These are phyloP conservation scores for Holotrichia oblita DNA, from an alignment of 1,140 invertebrate genomes.

Conservation along the genomic window DNA sequence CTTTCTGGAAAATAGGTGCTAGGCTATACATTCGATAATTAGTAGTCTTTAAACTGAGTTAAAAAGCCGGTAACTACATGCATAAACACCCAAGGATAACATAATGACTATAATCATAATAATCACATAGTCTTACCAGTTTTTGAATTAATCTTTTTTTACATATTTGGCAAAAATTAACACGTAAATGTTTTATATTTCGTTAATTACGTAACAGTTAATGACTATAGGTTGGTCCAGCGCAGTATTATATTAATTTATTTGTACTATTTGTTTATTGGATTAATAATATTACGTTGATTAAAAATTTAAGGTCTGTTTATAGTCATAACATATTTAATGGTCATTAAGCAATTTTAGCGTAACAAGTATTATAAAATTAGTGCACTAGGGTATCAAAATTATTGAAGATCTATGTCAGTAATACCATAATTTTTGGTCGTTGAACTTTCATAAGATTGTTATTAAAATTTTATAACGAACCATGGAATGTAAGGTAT, in stretches of 20 bases:
- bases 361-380: not conserved
- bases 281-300: not conserved
- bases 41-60: not conserved
- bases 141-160: constrained; percentile 4
- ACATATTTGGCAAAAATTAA: not conserved
- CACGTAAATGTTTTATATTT: not conserved
- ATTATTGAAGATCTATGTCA: not conserved
- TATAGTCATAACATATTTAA: constrained; percentile 4
- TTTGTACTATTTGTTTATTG: not conserved
- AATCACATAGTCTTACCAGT: not conserved
- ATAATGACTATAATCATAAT: not conserved
- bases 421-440: not conserved
- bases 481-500: not conserved
- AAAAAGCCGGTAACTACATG: not conserved
- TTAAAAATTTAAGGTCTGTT: constrained; percentile 21
- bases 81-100: not conserved
- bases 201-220: not conserved
- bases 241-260: not conserved
- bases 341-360: not conserved
- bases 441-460: not conserved
- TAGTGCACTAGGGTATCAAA: not conserved
- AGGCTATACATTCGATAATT: no score
- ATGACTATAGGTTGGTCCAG: not conserved
- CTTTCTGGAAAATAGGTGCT: no score
- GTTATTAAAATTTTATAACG: not conserved